Percentiles rank a stretch among this genome's conserved stretches.
Conservation (phyloP, 2,113 vertebrate genomes). For the Oenanthe melanoleuca region DNA sequence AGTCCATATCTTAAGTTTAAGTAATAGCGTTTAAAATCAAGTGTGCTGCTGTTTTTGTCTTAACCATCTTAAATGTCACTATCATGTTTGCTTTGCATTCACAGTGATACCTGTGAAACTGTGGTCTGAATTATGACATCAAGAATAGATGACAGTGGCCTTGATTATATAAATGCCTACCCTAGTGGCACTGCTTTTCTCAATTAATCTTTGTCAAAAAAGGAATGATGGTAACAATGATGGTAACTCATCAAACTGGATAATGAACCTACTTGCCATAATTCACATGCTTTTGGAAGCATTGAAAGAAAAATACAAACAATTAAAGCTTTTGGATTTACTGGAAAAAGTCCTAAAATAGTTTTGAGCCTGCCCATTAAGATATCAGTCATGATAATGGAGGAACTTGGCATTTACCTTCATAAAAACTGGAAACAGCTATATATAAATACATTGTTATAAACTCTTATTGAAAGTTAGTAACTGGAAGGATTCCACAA, state of each 20-base stretch:
- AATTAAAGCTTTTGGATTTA: background rate
- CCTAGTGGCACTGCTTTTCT: background rate
- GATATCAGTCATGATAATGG: background rate
- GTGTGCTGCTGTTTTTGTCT: background rate
- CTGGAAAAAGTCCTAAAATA: background rate
- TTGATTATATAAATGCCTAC: slow-evolving; percentile 27
- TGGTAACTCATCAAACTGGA: slow-evolving; percentile 9
- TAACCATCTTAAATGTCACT: background rate
- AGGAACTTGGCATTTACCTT: background rate
- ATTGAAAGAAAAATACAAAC: background rate
- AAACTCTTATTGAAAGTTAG: background rate
- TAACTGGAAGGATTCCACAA: background rate
- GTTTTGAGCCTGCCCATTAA: background rate
- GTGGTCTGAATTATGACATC: background rate
- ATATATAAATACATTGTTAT: background rate
- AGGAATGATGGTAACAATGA: background rate
- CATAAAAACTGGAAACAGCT: background rate
- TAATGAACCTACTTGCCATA: slow-evolving; percentile 18
- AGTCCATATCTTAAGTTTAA: background rate
- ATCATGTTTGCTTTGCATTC: background rate
- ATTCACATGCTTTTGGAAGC: background rate
- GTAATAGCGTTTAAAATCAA: background rate
- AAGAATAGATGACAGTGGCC: slow-evolving; percentile 23
- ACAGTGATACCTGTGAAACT: background rate
- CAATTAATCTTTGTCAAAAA: slow-evolving; percentile 39